phyloP scores from a whole-genome alignment of 2,797 vertebrate species.

The Notoglanidium macrostoma region DNA sequence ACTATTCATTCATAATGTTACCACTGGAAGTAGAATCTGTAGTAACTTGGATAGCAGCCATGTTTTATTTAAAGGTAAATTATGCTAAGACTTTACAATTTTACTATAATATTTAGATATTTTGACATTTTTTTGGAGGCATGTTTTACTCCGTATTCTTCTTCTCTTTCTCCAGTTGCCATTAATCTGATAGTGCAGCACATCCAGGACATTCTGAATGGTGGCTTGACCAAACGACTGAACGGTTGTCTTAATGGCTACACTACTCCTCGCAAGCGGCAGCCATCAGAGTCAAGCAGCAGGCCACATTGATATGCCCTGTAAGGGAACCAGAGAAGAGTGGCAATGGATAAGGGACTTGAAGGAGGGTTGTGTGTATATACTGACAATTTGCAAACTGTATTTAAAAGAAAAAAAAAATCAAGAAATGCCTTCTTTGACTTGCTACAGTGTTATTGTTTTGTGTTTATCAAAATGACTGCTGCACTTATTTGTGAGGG shows the following conservation, averaged over 20 bases:
- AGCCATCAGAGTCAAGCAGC: conserved; percentile 86
- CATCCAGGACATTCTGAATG: conserved; percentile 94
- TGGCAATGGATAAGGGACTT: conserved; percentile 15
- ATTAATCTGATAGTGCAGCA: conserved; percentile 97
- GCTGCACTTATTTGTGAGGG: conserved; percentile 30
- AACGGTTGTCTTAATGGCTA: conserved; percentile 82
- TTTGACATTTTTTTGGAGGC: neutral
- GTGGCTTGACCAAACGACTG: conserved; percentile 84
- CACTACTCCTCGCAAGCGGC: conserved; percentile 74
- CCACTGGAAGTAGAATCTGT: neutral
- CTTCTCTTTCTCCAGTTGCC: conserved; percentile 78
- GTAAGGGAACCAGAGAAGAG: conserved; percentile 13
- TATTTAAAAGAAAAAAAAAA: conserved; percentile 54
- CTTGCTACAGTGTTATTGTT: conserved; percentile 47
- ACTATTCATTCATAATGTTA: neutral
- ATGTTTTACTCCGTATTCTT: neutral
- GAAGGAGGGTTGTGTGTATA: conserved; percentile 42
- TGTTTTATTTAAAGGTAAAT: neutral
- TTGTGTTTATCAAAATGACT: conserved; percentile 43
- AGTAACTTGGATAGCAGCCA: neutral
- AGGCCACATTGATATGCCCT: conserved; percentile 83
- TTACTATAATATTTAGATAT: neutral
- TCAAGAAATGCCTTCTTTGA: conserved; percentile 59
- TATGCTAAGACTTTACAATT: neutral
- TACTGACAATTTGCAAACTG: conserved; percentile 56